A percentile compares a stretch with the other conserved stretches of the same genome.
Conservation (phyloP, 2,888 invertebrate genomes). For the Oxytorus armatus region DNA sequence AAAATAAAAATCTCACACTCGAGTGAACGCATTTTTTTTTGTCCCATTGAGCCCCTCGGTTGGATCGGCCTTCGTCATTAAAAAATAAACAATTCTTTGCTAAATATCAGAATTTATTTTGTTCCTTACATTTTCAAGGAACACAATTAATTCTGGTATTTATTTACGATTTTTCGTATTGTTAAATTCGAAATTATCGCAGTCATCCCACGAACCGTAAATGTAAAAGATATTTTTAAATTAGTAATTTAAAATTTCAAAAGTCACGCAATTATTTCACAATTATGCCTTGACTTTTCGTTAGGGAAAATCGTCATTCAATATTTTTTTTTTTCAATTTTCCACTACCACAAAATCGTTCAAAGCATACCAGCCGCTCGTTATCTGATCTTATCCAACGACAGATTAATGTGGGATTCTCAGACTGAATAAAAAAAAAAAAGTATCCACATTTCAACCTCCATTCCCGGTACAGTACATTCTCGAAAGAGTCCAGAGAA, state of each 20-base stretch:
- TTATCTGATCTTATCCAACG: slow-evolving; percentile 73
- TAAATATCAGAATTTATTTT: too few relatives aligned
- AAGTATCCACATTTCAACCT: slow-evolving; percentile 20
- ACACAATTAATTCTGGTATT: too few relatives aligned
- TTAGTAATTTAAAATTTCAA: too few relatives aligned
- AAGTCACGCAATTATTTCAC: too few relatives aligned
- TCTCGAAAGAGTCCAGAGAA: slow-evolving; percentile 67
- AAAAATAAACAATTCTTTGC: not conserved
- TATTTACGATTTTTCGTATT: too few relatives aligned
- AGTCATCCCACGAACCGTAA: too few relatives aligned
- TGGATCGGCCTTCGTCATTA: slow-evolving; percentile 24
- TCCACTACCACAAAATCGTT: too few relatives aligned
- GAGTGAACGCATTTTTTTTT: not conserved
- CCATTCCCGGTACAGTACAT: slow-evolving; percentile 36
- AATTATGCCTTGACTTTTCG: too few relatives aligned
- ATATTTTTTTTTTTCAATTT: not conserved
- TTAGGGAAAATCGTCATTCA: not conserved
- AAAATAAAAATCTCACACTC: slow-evolving; percentile 36
- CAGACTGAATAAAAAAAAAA: slow-evolving; percentile 10
- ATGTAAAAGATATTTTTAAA: too few relatives aligned
- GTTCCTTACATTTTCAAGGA: too few relatives aligned
- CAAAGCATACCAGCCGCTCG: slow-evolving; percentile 48
- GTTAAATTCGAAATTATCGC: too few relatives aligned
- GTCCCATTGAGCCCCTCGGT: not conserved
- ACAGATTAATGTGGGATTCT: slow-evolving; percentile 77